Evolutionary conservation across 2,113 vertebrate species (phyloP).

Genomic region (Malaclemys terrapin): DNA sequence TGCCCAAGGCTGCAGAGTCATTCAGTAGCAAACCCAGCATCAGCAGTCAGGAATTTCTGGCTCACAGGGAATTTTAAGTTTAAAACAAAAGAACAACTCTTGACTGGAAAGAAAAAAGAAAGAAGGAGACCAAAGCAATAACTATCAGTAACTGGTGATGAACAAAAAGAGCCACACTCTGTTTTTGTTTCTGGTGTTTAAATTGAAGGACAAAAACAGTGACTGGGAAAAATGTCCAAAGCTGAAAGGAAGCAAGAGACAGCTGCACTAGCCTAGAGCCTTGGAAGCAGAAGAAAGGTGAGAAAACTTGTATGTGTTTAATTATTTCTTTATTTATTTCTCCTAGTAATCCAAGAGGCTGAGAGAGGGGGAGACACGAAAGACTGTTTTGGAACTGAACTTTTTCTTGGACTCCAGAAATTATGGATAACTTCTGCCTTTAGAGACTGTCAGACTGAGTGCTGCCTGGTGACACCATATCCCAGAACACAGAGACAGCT

Average conservation of each 20-base stretch:
- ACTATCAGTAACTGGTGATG: not conserved
- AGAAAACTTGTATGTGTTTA: not conserved
- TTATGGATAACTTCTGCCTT: not conserved
- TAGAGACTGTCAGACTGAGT: not conserved
- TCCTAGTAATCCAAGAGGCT: not conserved
- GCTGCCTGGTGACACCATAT: not conserved
- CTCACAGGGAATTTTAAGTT: not conserved
- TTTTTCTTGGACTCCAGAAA: not conserved
- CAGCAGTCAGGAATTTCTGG: not conserved
- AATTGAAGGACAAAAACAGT: not conserved
- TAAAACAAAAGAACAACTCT: not conserved
- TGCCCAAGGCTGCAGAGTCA: not conserved
- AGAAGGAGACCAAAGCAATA: not conserved
- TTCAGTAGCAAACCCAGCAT: not conserved
- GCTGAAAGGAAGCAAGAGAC: not conserved
- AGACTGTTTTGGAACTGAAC: not conserved
- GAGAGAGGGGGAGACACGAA: not conserved
- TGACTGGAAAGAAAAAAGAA: not conserved
- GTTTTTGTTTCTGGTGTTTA: not conserved
- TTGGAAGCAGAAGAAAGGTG: rapidly evolving
- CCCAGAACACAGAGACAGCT: not conserved
- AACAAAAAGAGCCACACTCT: not conserved
- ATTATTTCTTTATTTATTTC: not conserved
- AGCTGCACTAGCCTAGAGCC: not conserved
- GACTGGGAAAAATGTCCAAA: not conserved